Evolutionary conservation across 2,113 vertebrate genomes (phyloP), one percentile per base, ranked within the genome.

Genomic region (Haemorhous mexicanus): DNA sequence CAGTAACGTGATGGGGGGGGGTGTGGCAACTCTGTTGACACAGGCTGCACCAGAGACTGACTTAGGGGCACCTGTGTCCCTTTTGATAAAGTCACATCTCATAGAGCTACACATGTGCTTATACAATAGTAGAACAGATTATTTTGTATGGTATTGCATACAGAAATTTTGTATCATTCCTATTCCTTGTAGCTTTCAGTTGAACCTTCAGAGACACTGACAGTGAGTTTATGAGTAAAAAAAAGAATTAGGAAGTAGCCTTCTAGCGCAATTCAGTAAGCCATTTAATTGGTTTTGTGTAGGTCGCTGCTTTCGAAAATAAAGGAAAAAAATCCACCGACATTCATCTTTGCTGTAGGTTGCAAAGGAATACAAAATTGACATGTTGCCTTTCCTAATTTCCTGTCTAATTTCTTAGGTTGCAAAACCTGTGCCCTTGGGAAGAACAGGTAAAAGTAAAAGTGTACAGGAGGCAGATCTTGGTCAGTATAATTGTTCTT

Each of bases 381-480:
- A 43, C 15, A 1, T 83, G 30, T 26, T 79, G 55, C 50, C 32
- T 84, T 55, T 69, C 56, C 55, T 95, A 32, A 97, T 89, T 89
- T 70, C n/a, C 33, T 70, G n/a, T 94, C 86, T 94, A 30, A 90
- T 77, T 94, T 59, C 68, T 41, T 97, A 99, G 99, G 99, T 98
- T 91, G 99, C 99, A 78, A 99, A 99, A 96, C 99, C 99, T 76
- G 97, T 98, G 83, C 98, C 99, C 96, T 97, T 98, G 62, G 98
- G 98, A 82, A 98, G 98, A 97, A 96, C 98, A 79, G 98, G 92
- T 85, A 99, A 99, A 97, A 94, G 86, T 76, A 97, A 96, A 96
- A 95, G 84, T 63, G 73, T 74, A 69, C 98, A 97, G 66, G 98
- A 98, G 73, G 94, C 98, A 82, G 98, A 98, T 87, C 97, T 90